A percentile compares a stretch with the other conserved stretches of the same genome.
Conservation (phyloP, 1,140 invertebrate genomes). For the Mactra quadrangularis region DNA sequence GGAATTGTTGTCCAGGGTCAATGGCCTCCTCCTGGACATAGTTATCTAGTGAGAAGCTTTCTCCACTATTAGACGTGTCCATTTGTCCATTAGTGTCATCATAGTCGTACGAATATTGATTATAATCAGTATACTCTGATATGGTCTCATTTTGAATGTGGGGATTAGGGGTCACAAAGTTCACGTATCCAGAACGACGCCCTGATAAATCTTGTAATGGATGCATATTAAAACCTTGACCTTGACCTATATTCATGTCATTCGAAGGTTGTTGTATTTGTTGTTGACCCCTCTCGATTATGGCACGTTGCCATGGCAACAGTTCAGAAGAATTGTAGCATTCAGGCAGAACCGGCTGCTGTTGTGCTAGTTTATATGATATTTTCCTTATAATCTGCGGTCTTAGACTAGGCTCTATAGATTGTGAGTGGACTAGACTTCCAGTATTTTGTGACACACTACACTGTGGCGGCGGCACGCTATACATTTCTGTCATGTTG, state of each 20-base stretch:
- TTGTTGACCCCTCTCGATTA: constrained; percentile 31
- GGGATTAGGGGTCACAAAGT: constrained; percentile 27
- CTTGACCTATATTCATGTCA: not conserved
- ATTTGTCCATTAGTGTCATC: constrained; percentile 30
- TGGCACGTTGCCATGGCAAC: constrained; percentile 62
- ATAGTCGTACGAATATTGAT: constrained; percentile 25
- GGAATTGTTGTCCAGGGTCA: not conserved
- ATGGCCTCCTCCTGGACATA: constrained; percentile 20
- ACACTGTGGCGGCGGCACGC: not conserved
- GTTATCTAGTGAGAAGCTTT: constrained; percentile 9
- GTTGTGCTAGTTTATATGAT: constrained; percentile 91
- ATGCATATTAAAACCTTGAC: constrained; percentile 24
- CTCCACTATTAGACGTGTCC: constrained; percentile 15
- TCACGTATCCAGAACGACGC: constrained; percentile 28
- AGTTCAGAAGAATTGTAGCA: constrained; percentile 27
- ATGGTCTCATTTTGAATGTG: constrained; percentile 30
- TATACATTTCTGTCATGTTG: constrained; percentile 12
- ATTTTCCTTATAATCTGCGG: constrained; percentile 90
- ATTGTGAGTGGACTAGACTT: constrained; percentile 45
- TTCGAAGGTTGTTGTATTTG: not conserved
- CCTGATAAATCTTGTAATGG: constrained; percentile 11
- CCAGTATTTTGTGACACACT: constrained; percentile 27
- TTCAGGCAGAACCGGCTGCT: constrained; percentile 86
- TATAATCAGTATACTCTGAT: constrained; percentile 27
- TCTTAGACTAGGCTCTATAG: constrained; percentile 76